Evolutionary conservation across 2,888 invertebrate species (phyloP), one percentile per base, ranked within the genome.

Genomic region (Scotopteryx bipunctaria): DNA sequence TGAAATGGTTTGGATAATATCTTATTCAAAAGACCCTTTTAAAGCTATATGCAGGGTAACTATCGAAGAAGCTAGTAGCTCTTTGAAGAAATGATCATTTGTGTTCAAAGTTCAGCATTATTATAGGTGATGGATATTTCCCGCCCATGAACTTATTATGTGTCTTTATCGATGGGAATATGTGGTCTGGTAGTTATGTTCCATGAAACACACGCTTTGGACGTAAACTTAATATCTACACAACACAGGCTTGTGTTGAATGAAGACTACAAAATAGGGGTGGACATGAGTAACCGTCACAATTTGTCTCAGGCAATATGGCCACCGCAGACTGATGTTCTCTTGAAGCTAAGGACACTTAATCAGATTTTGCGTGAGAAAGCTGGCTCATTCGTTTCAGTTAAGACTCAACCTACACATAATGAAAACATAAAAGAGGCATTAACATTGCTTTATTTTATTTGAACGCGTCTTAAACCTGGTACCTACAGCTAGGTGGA

Each of bases 341-440:
- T 51, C 56, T 59, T 59, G 57, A 59, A 59, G 58, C 59, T 47
- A 55, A 36, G 50, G 59, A 48, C 59, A 59, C 57, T 66, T 65
- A 62, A 65, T 66, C 63, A 66, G 65, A 66, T 65, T 63, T 64
- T 48, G 50, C 54, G 46, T 50, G 57, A 61, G 58, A 62, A 62
- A 62, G 60, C 61, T 54, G 35, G 44, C 59, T 56, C 58, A 62
- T 62, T 56, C 58, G 51, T 62, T 66, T 56, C 49, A 61, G 54
- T 63, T 63, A 60, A 51, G 57, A 42, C 46, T 54, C 40, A 48
- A 52, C 50, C 50, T 59, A 40, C 46, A 54, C 45, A 45, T 56
- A 56, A 56, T 57, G 57, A 53, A 60, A 58, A 56, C 46, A 51
- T 57, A 61, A 55, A 58, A 56, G 36, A 43, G 45, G 32, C 49